Evolutionary conservation across 2,113 vertebrate species (phyloP), one percentile per base, ranked within the genome.

Genomic region (Sula dactylatra): DNA sequence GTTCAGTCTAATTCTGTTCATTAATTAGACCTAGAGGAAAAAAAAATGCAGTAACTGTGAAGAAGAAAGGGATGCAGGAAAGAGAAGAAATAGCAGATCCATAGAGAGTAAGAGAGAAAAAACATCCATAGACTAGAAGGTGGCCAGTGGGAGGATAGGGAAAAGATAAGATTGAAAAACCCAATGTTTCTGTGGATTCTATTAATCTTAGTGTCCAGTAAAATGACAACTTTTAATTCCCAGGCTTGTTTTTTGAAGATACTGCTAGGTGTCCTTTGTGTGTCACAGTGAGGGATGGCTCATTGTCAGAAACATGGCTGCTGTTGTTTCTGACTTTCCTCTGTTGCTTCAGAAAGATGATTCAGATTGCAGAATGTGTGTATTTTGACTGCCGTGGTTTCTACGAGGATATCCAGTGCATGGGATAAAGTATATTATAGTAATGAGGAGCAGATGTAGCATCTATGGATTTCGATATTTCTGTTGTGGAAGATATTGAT

Each of bases 321-420:
- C 11, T 83, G 13, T 50, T 82, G 8, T 20, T 80, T 40, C 56
- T 73, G 36, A 56, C 6, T 7, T 72, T 83, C 12, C 16, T 59
- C 24, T 22, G 16, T 19, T 22, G 27, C 21, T 84, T 78, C n/a
- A 74, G 49, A 76, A 50, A 47, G 32, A 65, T 31, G 6, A 69
- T 56, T 81, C 25, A 76, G 31, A 18, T 19, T 55, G 9, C 34
- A 61, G 83, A 83, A 72, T 9, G 45, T 72, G 17, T 34, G 13
- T 55, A 32, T 40, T 94, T 67, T 59, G 19, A 86, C 50, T 69
- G 11, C 27, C 8, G 32, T 1, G 0, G 13, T 80, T 85, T 83
- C 44, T 44, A 11, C 4, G 1, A 72, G 0, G 0, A 76, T 42
- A 50, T 36, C 9, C 10, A 49, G 13, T 24, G 8, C 31, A 58